Evolutionary conservation across 1,140 invertebrate species (phyloP).

Genomic region (Calycopis cecrops): DNA sequence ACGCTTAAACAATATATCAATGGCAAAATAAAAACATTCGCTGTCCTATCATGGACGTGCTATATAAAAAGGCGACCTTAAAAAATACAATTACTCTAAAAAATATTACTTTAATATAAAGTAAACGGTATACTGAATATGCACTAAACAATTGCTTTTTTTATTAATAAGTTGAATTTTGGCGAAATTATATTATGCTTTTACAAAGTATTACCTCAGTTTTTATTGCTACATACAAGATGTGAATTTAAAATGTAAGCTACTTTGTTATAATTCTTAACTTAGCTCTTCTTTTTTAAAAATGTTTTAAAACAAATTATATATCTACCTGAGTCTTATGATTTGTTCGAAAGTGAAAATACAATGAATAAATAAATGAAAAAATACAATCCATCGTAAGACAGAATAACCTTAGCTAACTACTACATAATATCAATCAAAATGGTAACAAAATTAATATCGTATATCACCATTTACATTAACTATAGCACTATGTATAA

Average conservation of each 20-base stretch:
- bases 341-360: no score
- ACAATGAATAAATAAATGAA: no score
- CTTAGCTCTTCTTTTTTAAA: background rate
- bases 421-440: no score
- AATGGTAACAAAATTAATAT: no score
- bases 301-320: background rate
- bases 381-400: background rate
- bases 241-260: background rate
- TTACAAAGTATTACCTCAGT: background rate
- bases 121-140: slow-evolving; percentile 34
- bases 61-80: slow-evolving; percentile 56
- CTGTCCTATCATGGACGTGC: slow-evolving; percentile 64
- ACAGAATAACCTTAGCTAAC: slow-evolving; percentile 1
- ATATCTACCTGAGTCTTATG: background rate
- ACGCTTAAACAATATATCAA: slow-evolving; percentile 39
- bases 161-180: slow-evolving; percentile 27
- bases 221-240: background rate
- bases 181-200: slow-evolving; percentile 7
- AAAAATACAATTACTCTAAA: slow-evolving; percentile 25
- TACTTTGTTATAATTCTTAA: background rate
- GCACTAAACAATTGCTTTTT: background rate
- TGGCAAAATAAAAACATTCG: slow-evolving; percentile 51
- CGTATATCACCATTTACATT: no score
- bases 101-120: slow-evolving; percentile 64
- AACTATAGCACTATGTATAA: no score